Base-by-base conservation (phyloP, 2,888 invertebrate genomes). In the Uropetala carovei region DNA sequence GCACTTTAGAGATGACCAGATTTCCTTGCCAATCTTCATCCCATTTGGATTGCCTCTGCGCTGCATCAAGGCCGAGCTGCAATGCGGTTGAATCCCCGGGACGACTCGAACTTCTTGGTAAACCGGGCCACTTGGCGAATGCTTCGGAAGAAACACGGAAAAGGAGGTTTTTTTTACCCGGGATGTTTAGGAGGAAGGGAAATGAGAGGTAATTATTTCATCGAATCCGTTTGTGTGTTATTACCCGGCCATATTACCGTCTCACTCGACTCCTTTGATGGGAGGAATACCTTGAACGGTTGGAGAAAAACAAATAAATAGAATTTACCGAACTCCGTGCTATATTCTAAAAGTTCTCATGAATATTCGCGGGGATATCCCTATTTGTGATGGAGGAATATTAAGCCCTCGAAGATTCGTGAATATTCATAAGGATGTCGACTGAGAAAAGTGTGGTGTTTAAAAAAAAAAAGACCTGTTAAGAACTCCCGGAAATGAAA, bases 1-100 rank as follows among this genome's bases (percentile, higher is more conserved):
- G 58, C 16, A 56, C n/a, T 10, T n/a, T 4, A 30, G 81, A 57
- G n/a, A 16, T 58, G 84, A 58, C 43, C 84, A 58, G 84, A 85
- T 85, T 85, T n/a, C 58, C 84, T 57, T 86, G 86, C 86, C 86
- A 86, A 86, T 86, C 86, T 85, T 22, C 59, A 22, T 59, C 22
- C 11, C 22, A n/a, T n/a, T 58, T 58, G 57, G 85, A 58, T 16
- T 14, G 11, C 22, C 16, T 11, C 22, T 14, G 11, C 7, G 59
- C 86, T 86, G 59, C 86, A 86, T 86, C 59, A 16, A 57, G 57
- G 85, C 22, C 85, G 85, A 85, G 85, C 86, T 86, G 86, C 86
- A 86, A 27, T 86, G 86, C 86, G 22, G 86, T 59, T 58, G 86
- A 58, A 22, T 59, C 22, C 22, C 58, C 68, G 22, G 22, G 68